These are phyloP conservation scores for Cherax destructor DNA, from an alignment of 1,140 invertebrate genomes.

Conservation along the genomic window DNA sequence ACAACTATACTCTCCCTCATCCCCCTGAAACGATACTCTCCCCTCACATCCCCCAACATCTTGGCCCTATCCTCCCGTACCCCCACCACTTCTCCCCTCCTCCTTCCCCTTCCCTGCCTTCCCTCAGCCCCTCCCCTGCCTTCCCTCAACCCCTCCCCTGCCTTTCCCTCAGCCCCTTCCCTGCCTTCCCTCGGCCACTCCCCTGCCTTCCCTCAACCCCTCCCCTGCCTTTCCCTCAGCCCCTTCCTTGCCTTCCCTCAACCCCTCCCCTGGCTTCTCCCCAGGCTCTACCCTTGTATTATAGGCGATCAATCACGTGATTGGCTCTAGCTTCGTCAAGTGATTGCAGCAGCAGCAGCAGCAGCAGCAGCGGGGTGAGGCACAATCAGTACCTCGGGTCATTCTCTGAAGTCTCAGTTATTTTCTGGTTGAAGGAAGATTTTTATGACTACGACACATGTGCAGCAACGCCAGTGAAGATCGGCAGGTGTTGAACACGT, in stretches of 20 bases:
- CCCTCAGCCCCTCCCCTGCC: background rate
- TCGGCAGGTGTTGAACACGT: too few species aligned
- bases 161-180: background rate
- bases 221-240: background rate
- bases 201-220: background rate
- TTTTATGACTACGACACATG: too few species aligned
- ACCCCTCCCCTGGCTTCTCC: background rate
- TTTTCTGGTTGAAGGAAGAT: too few species aligned
- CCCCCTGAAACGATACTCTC: background rate
- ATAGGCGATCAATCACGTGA: too few species aligned
- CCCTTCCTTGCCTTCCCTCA: conserved; percentile 3
- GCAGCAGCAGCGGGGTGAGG: too few species aligned
- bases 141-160: background rate
- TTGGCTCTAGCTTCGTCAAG: too few species aligned
- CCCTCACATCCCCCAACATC: background rate
- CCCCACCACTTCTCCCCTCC: background rate
- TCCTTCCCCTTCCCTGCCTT: background rate
- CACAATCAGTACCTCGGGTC: too few species aligned
- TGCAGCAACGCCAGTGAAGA: too few species aligned
- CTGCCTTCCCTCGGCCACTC: background rate
- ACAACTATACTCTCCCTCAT: background rate
- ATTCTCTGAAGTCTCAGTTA: too few species aligned
- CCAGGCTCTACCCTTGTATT: background rate
- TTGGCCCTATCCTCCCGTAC: background rate
- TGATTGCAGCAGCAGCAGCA: too few species aligned